These are phyloP conservation scores for Pocillopora meandrina DNA, from an alignment of 92 coral and sea anemone species.

Conservation along the genomic window DNA sequence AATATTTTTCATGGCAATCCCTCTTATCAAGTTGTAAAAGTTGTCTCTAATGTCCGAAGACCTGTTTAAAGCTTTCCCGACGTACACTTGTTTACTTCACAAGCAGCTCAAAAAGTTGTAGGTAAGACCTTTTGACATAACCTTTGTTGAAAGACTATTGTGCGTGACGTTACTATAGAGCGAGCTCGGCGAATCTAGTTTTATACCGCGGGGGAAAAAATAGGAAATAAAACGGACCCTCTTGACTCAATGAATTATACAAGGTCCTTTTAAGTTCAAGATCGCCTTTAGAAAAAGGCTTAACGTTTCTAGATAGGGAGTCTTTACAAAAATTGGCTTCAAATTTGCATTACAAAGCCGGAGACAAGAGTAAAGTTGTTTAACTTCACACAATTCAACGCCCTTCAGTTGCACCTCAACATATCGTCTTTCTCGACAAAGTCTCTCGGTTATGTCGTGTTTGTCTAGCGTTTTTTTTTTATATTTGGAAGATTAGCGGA, in stretches of 20 bases:
- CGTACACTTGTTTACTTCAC: slow-evolving; percentile 10
- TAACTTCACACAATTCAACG: neutral
- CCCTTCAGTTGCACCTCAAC: slow-evolving; percentile 1
- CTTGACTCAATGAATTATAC: neutral
- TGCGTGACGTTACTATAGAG: neutral
- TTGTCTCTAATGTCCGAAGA: neutral
- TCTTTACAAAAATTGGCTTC: neutral
- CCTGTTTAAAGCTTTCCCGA: slow-evolving; percentile 19
- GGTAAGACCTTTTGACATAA: neutral
- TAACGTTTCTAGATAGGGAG: neutral
- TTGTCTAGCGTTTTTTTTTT: slow-evolving; percentile 33
- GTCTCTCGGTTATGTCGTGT: slow-evolving; percentile 12
- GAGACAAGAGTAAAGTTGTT: slow-evolving; percentile 12
- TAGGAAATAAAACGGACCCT: neutral
- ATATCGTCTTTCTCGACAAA: neutral
- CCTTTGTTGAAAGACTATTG: neutral
- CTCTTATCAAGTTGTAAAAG: slow-evolving; percentile 14
- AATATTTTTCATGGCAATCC: neutral
- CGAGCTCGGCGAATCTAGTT: neutral
- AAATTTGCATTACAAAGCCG: slow-evolving; percentile 26
- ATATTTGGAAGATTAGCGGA: slow-evolving; percentile 12
- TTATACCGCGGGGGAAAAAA: neutral
- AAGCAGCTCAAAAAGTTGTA: neutral
- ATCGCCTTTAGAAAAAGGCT: neutral
- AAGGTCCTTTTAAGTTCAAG: slow-evolving; percentile 3